Conservation (phyloP, 2,888 invertebrate species). For the Falcaria lacertinaria region DNA sequence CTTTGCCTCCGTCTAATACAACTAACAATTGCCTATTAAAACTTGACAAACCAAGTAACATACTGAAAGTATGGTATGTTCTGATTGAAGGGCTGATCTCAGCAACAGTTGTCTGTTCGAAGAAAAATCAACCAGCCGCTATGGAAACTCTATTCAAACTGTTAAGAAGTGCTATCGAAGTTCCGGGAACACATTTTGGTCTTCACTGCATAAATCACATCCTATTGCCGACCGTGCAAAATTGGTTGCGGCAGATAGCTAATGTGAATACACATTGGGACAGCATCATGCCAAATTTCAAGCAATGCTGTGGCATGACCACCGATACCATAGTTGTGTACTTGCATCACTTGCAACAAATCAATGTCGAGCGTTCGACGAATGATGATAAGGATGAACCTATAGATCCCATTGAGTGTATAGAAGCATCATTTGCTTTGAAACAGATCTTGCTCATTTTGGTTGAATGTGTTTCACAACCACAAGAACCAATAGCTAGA, state of each 20-base stretch:
- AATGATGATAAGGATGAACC: constrained; percentile 62
- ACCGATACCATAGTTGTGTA: constrained; percentile 95
- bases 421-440: constrained; percentile 85
- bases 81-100: constrained; percentile 92
- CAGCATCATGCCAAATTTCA: constrained; percentile 91
- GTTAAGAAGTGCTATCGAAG: constrained; percentile 85
- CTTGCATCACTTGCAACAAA: constrained; percentile 86
- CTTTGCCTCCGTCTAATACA: constrained; percentile 66
- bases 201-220: constrained; percentile 95
- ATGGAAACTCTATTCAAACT: constrained; percentile 93
- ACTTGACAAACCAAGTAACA: constrained; percentile 89
- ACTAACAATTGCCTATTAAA: constrained; percentile 80
- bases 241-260: constrained; percentile 90
- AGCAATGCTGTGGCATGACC: constrained; percentile 95
- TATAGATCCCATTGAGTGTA: constrained; percentile 77
- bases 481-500: constrained; percentile 93
- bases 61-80: constrained; percentile 94
- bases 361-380: constrained; percentile 60
- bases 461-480: constrained; percentile 94
- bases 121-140: constrained; percentile 92
- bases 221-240: constrained; percentile 94
- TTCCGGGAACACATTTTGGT: constrained; percentile 93
- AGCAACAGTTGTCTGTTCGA: constrained; percentile 90
- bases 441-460: constrained; percentile 91
- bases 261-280: constrained; percentile 87